A percentile compares a stretch with the other conserved stretches of the same genome.
Evolutionary conservation across 2,113 vertebrate species (phyloP).

Genomic region (Cryptotis parvus): DNA sequence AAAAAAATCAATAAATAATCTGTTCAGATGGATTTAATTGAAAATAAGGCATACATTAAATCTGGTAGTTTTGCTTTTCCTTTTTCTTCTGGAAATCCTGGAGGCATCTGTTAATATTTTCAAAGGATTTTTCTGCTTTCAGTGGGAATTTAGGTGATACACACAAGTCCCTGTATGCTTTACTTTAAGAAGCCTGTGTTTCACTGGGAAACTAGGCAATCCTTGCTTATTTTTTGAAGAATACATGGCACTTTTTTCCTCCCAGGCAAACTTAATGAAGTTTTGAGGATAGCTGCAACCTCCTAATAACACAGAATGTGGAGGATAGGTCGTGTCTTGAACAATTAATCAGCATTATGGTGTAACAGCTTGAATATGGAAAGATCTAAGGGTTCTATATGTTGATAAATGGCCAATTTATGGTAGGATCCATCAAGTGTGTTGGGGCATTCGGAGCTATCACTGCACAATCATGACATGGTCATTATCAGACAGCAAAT

Average conservation of each 20-base stretch:
- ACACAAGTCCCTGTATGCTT: neutral
- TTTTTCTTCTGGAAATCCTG: neutral
- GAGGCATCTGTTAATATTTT: neutral
- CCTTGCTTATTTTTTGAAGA: neutral
- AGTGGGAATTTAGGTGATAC: fast-evolving
- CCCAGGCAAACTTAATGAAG: constrained; percentile 46
- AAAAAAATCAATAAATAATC: constrained; percentile 43
- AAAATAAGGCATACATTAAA: neutral
- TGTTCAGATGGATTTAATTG: constrained; percentile 21
- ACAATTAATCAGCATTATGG: constrained; percentile 68
- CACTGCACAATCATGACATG: constrained; percentile 60
- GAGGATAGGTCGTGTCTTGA: constrained; percentile 60
- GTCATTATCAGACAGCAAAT: constrained; percentile 60
- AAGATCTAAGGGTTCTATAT: constrained; percentile 48
- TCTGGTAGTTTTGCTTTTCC: neutral
- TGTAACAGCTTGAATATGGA: constrained; percentile 47
- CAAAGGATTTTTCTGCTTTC: constrained; percentile 56
- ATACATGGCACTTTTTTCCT: neutral
- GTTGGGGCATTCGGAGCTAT: constrained; percentile 72
- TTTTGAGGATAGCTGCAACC: neutral
- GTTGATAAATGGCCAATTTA: constrained; percentile 60
- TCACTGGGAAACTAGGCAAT: constrained; percentile 6
- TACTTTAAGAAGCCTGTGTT: constrained; percentile 48
- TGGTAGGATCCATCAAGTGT: constrained; percentile 66
- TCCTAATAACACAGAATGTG: constrained; percentile 39